A percentile compares a stretch with the other conserved stretches of the same genome.
These are phyloP conservation scores for Echinometra lucunter DNA, from an alignment of 53 echinoderm and acorn worm species.

Conservation along the genomic window DNA sequence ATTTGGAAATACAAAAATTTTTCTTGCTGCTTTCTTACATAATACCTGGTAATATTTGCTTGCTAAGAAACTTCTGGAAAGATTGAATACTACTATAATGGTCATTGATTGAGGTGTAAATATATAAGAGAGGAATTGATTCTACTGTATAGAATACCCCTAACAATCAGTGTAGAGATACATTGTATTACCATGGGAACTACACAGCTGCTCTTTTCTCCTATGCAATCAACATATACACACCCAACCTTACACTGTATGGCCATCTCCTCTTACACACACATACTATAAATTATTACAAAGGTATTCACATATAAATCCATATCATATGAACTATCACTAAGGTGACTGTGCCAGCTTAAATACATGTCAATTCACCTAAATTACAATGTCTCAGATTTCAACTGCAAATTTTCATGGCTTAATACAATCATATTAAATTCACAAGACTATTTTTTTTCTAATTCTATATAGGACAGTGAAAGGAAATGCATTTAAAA, in stretches of 20 bases:
- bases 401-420: not conserved
- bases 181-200: constrained; percentile 54
- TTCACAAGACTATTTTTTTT: not conserved
- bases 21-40: not conserved
- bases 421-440: not conserved
- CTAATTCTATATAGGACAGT: too few relatives aligned
- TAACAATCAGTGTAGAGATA: constrained; percentile 15
- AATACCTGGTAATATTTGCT: not conserved
- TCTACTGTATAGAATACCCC: not conserved
- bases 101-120: not conserved
- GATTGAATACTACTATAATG: not conserved
- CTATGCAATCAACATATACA: constrained; percentile 22
- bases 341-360: not conserved
- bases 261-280: not conserved
- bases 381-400: too few relatives aligned
- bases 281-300: not conserved
- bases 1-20: not conserved
- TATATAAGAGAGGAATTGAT: not conserved
- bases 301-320: not conserved
- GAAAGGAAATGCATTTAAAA: too few relatives aligned
- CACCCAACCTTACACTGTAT: not conserved
- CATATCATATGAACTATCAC: not conserved
- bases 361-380: not conserved
- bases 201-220: constrained; percentile 27
- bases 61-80: not conserved